Evolutionary conservation across 2,888 invertebrate species (phyloP).

Genomic region (Nasonia oneida): DNA sequence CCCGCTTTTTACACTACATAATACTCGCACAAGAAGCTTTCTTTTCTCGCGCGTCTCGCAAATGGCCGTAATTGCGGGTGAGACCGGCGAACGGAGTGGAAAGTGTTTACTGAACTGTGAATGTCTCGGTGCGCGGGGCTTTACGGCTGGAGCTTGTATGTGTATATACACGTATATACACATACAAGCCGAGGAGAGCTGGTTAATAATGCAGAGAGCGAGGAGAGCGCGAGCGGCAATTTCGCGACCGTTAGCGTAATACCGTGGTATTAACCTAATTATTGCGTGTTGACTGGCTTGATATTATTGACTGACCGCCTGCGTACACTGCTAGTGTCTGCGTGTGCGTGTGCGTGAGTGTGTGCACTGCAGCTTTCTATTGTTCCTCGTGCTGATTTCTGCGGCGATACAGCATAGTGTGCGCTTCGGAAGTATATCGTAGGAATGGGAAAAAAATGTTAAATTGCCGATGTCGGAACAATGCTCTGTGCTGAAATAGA

Average conservation of each 20-base stretch:
- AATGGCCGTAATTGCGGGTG: constrained; percentile 40
- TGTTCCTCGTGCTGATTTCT: constrained; percentile 40
- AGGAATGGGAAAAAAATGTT: neutral
- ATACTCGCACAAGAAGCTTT: neutral
- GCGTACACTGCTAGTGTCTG: neutral
- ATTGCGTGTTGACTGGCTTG: constrained; percentile 55
- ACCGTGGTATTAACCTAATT: constrained; percentile 62
- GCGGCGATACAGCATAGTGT: neutral
- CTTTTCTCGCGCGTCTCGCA: neutral
- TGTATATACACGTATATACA: neutral
- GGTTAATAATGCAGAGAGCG: constrained; percentile 9
- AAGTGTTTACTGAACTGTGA: constrained; percentile 56
- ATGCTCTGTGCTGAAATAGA: neutral
- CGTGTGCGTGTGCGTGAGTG: neutral
- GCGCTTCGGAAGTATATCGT: neutral
- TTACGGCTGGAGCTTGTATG: neutral
- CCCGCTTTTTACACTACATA: neutral
- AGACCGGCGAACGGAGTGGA: constrained; percentile 45
- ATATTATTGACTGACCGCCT: constrained; percentile 49
- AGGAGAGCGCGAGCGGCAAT: constrained; percentile 24
- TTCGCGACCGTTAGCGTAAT: constrained; percentile 59
- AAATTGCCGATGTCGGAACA: neutral
- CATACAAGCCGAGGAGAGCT: neutral
- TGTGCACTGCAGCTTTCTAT: constrained; percentile 43
- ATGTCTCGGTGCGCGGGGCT: constrained; percentile 21